A percentile compares a stretch with the other conserved stretches of the same genome.
phyloP scores from a whole-genome alignment of 2,888 invertebrate species.

The Lottia gigantea region DNA sequence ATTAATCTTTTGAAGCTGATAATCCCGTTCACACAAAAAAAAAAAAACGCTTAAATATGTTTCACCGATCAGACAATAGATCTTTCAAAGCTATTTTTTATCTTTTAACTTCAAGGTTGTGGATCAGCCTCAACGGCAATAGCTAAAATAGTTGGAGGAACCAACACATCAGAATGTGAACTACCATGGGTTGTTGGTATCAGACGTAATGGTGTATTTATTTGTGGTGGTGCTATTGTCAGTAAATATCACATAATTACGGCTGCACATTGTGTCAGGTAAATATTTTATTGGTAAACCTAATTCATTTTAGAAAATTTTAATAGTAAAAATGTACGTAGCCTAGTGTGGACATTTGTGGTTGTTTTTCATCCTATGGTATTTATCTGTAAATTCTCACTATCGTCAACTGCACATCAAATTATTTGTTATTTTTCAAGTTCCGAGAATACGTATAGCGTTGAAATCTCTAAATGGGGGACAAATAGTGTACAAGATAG shows the following conservation, averaged over 20 bases:
- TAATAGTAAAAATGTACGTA: too few relatives aligned
- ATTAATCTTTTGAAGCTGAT: too few relatives aligned
- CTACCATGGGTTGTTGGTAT: constrained; percentile 28
- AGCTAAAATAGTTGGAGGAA: constrained; percentile 13
- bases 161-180: constrained; percentile 2
- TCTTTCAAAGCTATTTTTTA: too few relatives aligned
- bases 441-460: neutral
- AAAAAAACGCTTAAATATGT: too few relatives aligned
- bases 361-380: too few relatives aligned
- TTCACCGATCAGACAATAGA: too few relatives aligned
- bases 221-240: constrained; percentile 24
- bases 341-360: too few relatives aligned
- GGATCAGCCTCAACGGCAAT: neutral
- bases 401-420: too few relatives aligned
- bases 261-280: constrained; percentile 25
- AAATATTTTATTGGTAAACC: neutral
- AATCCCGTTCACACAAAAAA: too few relatives aligned
- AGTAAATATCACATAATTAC: constrained; percentile 20
- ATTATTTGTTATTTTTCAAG: neutral
- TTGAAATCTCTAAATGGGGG: neutral
- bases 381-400: too few relatives aligned
- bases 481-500: neutral
- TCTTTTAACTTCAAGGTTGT: too few relatives aligned
- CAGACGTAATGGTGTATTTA: constrained; percentile 10
- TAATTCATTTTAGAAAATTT: neutral